Conservation (phyloP, 1,140 invertebrate genomes). For the Laodelphax striatellus region DNA sequence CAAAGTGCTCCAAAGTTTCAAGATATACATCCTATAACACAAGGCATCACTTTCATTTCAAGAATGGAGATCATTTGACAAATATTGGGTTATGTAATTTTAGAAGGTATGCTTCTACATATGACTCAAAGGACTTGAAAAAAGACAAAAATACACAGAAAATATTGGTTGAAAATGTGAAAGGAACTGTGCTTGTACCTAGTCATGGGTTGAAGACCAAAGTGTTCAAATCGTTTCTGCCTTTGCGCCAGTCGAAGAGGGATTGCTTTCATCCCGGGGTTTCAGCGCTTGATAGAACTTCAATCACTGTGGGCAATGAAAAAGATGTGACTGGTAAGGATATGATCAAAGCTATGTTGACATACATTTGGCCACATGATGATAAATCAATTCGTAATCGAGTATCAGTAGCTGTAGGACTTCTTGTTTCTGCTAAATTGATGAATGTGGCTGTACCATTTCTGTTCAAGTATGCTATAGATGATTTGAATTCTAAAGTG, state of each 20-base stretch:
- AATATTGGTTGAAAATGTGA: too few species aligned
- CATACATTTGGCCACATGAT: slow-evolving; percentile 94
- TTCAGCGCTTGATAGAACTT: slow-evolving; percentile 51
- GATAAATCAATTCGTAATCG: slow-evolving; percentile 64
- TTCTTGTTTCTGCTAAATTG: slow-evolving; percentile 71
- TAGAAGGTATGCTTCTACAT: too few species aligned
- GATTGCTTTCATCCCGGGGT: slow-evolving; percentile 85
- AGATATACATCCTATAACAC: too few species aligned
- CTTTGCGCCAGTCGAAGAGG: slow-evolving; percentile 39
- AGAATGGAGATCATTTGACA: too few species aligned
- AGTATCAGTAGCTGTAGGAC: slow-evolving; percentile 71
- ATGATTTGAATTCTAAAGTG: slow-evolving; percentile 65
- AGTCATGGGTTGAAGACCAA: too few species aligned
- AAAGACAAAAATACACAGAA: too few species aligned
- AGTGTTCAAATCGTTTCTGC: too few species aligned
- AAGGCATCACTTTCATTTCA: too few species aligned
- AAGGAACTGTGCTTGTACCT: too few species aligned
- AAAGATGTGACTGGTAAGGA: slow-evolving; percentile 50
- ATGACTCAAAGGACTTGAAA: too few species aligned
- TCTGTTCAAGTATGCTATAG: slow-evolving; percentile 88
- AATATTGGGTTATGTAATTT: too few species aligned
- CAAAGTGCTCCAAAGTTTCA: too few species aligned
- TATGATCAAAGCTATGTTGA: slow-evolving; percentile 79
- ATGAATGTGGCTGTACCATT: slow-evolving; percentile 94
- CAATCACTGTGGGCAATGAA: slow-evolving; percentile 34